These are phyloP conservation scores for Pterostichus niger DNA, from an alignment of 2,888 invertebrate genomes.

Conservation along the genomic window DNA sequence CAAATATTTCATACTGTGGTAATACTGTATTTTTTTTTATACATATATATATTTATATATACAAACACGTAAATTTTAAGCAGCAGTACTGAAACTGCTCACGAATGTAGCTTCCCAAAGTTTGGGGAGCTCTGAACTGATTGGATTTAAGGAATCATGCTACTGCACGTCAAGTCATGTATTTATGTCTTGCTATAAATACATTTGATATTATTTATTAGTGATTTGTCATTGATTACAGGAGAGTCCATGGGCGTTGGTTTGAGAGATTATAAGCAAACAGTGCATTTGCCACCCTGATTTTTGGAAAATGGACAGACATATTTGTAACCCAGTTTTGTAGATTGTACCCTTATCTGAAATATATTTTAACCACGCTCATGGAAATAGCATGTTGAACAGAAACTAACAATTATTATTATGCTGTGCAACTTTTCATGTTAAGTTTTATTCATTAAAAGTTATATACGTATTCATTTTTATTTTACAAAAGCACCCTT, in stretches of 20 bases:
- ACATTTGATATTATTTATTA: slow-evolving; percentile 62
- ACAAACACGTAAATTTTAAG: slow-evolving; percentile 53
- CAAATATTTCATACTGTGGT: slow-evolving; percentile 66
- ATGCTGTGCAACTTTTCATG: slow-evolving; percentile 51
- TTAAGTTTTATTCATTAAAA: slow-evolving; percentile 54
- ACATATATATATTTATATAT: slow-evolving; percentile 66
- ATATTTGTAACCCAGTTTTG: slow-evolving; percentile 39
- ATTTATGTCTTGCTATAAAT: slow-evolving; percentile 58
- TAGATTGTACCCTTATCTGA: slow-evolving; percentile 13
- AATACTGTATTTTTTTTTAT: slow-evolving; percentile 66
- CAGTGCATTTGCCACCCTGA: slow-evolving; percentile 5
- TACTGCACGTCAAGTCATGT: slow-evolving; percentile 41
- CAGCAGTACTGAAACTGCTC: slow-evolving; percentile 42
- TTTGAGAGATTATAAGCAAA: neutral
- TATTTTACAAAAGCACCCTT: slow-evolving; percentile 47
- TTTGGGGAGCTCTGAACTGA: slow-evolving; percentile 36
- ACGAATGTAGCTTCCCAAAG: slow-evolving; percentile 11
- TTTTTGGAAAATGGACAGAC: neutral
- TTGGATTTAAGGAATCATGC: slow-evolving; percentile 48
- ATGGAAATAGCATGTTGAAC: slow-evolving; percentile 30
- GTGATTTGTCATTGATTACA: slow-evolving; percentile 40
- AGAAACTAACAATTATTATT: slow-evolving; percentile 39
- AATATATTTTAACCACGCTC: slow-evolving; percentile 30
- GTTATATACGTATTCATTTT: slow-evolving; percentile 56
- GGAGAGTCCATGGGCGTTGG: slow-evolving; percentile 23